Conservation (phyloP, 2,888 invertebrate genomes). For the Oxytorus armatus region DNA sequence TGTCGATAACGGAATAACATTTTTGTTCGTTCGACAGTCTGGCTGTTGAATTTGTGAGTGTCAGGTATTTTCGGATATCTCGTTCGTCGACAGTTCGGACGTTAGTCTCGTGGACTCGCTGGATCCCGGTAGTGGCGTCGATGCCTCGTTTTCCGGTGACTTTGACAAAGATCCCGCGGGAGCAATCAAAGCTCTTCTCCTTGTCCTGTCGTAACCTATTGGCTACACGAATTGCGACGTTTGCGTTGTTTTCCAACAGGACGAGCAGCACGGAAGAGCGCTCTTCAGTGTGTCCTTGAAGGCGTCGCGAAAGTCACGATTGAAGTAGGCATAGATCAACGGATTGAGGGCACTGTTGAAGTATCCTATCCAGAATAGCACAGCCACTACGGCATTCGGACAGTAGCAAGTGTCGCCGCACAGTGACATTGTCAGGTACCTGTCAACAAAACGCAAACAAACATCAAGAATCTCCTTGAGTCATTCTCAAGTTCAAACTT, state of each 20-base stretch:
- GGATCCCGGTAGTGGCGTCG: constrained; percentile 21
- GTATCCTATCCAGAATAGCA: constrained; percentile 97
- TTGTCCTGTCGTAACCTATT: constrained; percentile 51
- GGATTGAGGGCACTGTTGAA: constrained; percentile 98
- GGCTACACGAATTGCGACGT: constrained; percentile 87
- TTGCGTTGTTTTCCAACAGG: constrained; percentile 89
- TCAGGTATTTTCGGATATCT: constrained; percentile 47
- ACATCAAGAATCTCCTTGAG: background rate
- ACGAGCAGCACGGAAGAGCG: constrained; percentile 93
- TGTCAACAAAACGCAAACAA: constrained; percentile 81
- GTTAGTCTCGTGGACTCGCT: constrained; percentile 24
- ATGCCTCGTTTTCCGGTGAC: constrained; percentile 23
- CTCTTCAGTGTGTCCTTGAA: constrained; percentile 96
- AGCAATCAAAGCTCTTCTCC: constrained; percentile 36
- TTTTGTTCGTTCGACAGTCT: background rate
- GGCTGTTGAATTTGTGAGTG: constrained; percentile 18
- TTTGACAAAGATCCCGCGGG: constrained; percentile 32
- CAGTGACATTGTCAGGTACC: constrained; percentile 93
- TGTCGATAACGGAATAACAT: constrained; percentile 33
- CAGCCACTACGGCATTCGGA: constrained; percentile 89
- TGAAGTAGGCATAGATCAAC: constrained; percentile 97
- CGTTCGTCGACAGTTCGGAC: constrained; percentile 34
- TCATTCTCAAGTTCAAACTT: background rate
- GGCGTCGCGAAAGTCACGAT: constrained; percentile 97
- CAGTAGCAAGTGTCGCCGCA: constrained; percentile 91